phyloP scores from a whole-genome alignment of 2,113 vertebrate species.

The Melanostigma gelatinosum region DNA sequence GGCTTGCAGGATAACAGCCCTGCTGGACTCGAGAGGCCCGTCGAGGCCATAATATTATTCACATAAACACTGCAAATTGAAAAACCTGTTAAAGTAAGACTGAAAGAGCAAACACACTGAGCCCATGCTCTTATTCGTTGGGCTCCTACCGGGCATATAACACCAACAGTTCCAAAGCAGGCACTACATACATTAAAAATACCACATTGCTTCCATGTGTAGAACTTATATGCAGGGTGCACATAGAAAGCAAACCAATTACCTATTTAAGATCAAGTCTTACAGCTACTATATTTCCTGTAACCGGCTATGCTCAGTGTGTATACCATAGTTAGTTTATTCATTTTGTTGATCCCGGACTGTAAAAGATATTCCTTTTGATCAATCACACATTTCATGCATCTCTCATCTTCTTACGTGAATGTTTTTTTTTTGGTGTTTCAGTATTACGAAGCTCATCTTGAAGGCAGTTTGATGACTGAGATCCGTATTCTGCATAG shows the following conservation, averaged over 20 bases:
- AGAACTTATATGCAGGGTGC: neutral
- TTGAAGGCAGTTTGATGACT: slow-evolving; percentile 51
- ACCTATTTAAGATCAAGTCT: neutral
- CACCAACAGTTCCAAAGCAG: neutral
- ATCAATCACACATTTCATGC: slow-evolving; percentile 22
- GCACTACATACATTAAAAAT: slow-evolving; percentile 3
- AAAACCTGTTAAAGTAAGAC: slow-evolving; percentile 34
- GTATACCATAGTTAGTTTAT: neutral
- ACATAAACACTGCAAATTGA: slow-evolving; percentile 51
- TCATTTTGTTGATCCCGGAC: neutral
- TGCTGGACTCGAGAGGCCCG: slow-evolving; percentile 31
- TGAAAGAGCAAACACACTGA: slow-evolving; percentile 29
- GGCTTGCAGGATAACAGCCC: slow-evolving; percentile 45
- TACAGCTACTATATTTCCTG: neutral
- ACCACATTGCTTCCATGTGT: neutral
- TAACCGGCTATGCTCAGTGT: slow-evolving; percentile 1
- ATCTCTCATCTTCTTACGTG: slow-evolving; percentile 29
- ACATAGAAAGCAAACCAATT: neutral
- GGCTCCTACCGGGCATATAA: slow-evolving; percentile 22
- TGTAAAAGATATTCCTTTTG: slow-evolving; percentile 8
- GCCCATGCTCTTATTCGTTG: slow-evolving; percentile 1
- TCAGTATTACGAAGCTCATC: slow-evolving; percentile 41
- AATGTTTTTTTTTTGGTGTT: neutral
- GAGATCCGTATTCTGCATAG: slow-evolving; percentile 62
- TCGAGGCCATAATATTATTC: slow-evolving; percentile 45